These are phyloP conservation scores for Heliothis subflexa DNA, from an alignment of 1,140 invertebrate species.

Conservation along the genomic window DNA sequence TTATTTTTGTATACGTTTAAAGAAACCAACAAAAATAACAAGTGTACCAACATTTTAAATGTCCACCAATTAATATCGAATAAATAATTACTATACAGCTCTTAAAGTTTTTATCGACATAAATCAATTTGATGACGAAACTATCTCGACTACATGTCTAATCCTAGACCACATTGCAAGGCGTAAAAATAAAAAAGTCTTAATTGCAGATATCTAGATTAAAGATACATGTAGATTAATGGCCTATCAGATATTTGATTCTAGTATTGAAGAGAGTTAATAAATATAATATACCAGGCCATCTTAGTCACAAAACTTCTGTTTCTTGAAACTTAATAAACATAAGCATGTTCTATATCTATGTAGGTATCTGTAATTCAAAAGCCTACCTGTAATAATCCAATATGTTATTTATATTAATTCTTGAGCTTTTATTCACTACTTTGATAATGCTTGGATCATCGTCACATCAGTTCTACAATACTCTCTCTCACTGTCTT, in stretches of 20 bases:
- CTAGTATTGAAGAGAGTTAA: not conserved
- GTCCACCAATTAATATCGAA: not conserved
- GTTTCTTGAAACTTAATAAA: no score
- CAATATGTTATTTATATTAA: no score
- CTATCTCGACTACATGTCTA: slow-evolving; percentile 6
- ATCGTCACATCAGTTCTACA: no score
- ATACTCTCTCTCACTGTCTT: no score
- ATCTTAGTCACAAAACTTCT: not conserved
- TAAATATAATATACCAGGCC: not conserved
- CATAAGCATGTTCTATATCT: no score
- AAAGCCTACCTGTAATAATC: no score
- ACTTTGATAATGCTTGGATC: no score
- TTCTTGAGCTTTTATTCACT: no score
- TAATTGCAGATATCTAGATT: slow-evolving; percentile 29
- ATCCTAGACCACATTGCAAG: not conserved
- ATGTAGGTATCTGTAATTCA: no score
- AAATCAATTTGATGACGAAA: slow-evolving; percentile 16
- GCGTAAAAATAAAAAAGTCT: slow-evolving; percentile 4
- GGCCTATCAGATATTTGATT: not conserved
- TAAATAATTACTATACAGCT: slow-evolving; percentile 16
- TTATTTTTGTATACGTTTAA: no score
- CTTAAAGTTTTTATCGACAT: slow-evolving; percentile 20
- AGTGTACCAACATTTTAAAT: not conserved
- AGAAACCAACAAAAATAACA: no score
- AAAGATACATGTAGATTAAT: no score